Conservation (phyloP, 2,113 vertebrate genomes). For the Argyrosomus japonicus region DNA sequence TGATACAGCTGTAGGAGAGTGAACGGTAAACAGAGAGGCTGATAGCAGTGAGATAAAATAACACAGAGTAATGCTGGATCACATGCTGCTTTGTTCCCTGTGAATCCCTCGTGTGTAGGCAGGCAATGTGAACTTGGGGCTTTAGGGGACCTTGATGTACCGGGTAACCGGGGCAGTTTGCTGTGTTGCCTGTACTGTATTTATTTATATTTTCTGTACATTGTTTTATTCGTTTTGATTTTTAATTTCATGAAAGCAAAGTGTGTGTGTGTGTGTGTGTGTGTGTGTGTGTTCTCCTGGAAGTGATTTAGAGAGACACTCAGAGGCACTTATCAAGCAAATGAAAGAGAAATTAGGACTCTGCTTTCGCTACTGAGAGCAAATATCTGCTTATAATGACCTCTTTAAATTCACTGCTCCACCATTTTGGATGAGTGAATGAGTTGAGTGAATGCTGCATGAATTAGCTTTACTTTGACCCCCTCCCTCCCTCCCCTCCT, state of each 20-base stretch:
- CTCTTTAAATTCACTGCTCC: not conserved
- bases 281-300: no score
- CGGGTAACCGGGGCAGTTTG: no score
- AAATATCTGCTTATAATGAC: slow-evolving; percentile 31
- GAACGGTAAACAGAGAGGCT: not conserved
- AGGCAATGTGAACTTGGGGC: not conserved
- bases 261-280: no score
- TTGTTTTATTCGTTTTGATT: no score
- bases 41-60: not conserved
- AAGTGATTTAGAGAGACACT: not conserved
- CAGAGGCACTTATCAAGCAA: slow-evolving; percentile 1
- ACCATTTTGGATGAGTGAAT: not conserved
- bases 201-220: no score
- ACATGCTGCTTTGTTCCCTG: not conserved
- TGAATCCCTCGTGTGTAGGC: not conserved
- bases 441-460: not conserved
- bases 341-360: not conserved
- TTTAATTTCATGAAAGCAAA: no score
- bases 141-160: not conserved
- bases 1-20: no score
- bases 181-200: no score
- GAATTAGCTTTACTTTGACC: not conserved
- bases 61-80: not conserved
- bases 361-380: not conserved
- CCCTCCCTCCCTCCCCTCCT: not conserved